phyloP scores from a whole-genome alignment of 2,113 vertebrate species.

The Theropithecus gelada region DNA sequence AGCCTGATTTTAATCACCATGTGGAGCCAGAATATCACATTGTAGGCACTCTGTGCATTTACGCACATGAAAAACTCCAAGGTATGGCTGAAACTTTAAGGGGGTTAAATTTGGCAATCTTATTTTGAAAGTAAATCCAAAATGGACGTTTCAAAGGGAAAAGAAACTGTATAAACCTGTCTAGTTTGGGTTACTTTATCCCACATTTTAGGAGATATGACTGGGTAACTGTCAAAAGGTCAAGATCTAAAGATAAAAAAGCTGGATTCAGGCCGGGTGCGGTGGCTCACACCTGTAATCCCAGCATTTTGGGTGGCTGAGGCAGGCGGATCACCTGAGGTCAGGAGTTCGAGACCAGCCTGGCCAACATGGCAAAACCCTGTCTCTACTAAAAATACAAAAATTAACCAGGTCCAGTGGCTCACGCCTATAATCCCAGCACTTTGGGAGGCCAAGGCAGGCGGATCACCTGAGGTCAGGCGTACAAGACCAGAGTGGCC shows the following conservation, averaged over 20 bases:
- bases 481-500: too few relatives aligned
- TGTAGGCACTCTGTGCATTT: slow-evolving; percentile 4
- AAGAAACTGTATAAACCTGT: neutral
- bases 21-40: slow-evolving; percentile 34
- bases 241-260: neutral
- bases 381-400: neutral
- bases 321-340: too few relatives aligned
- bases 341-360: neutral
- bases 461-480: too few relatives aligned
- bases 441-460: too few relatives aligned
- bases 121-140: slow-evolving; percentile 3
- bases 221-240: neutral
- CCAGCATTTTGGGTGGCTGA: too few relatives aligned
- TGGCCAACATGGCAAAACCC: too few relatives aligned
- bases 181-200: neutral
- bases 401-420: neutral
- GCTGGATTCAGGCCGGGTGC: neutral
- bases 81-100: neutral
- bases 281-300: neutral
- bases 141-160: neutral
- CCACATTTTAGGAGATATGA: neutral
- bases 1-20: slow-evolving; percentile 63
- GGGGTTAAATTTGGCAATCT: neutral
- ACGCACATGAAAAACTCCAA: slow-evolving; percentile 22
- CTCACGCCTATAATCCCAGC: neutral